phyloP scores from a whole-genome alignment of 2,113 vertebrate species.

The Daubentonia madagascariensis region DNA sequence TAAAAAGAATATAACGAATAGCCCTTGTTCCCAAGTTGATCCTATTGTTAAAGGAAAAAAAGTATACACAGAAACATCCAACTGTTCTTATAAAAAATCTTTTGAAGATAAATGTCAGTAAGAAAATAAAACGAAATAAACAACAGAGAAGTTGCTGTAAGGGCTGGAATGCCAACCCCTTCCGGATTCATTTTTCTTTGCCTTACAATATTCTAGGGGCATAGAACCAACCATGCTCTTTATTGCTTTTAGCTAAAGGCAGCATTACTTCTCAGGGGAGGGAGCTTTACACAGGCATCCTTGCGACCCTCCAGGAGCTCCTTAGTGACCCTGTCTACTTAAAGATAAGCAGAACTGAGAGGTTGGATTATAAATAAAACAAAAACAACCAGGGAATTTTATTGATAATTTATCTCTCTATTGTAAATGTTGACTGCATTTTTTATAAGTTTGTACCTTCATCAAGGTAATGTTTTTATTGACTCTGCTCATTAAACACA shows the following conservation, averaged over 20 bases:
- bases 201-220: neutral
- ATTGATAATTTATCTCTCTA: neutral
- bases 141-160: neutral
- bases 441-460: neutral
- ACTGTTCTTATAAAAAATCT: neutral
- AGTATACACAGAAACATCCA: neutral
- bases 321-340: neutral
- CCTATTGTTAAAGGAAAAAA: neutral
- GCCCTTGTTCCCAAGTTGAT: neutral
- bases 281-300: neutral
- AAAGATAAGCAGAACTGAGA: neutral
- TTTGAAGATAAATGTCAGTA: neutral
- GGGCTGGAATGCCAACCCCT: neutral
- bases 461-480: neutral
- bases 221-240: neutral
- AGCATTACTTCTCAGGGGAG: neutral
- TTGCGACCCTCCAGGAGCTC: rapidly evolving
- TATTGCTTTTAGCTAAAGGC: neutral
- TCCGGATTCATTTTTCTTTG: neutral
- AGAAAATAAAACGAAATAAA: slow-evolving; percentile 17
- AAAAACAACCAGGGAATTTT: neutral
- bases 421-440: neutral
- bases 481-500: neutral
- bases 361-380: neutral
- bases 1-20: neutral